These are phyloP conservation scores for Gobiocypris rarus DNA, from an alignment of 2,113 vertebrate genomes.

Conservation along the genomic window DNA sequence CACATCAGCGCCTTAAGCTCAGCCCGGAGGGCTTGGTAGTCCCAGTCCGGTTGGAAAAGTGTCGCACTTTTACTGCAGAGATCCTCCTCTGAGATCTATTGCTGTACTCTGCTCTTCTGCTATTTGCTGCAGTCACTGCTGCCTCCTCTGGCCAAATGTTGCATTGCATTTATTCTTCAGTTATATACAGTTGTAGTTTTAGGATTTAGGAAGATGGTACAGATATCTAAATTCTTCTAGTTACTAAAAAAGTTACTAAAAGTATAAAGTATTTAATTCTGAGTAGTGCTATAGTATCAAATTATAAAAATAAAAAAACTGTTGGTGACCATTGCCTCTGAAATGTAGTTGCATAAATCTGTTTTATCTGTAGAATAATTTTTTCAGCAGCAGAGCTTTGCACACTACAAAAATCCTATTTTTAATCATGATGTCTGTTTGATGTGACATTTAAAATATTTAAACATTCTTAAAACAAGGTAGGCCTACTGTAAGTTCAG, in stretches of 20 bases:
- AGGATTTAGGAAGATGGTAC: background rate
- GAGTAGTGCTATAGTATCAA: background rate
- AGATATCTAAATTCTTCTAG: background rate
- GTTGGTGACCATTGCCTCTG: background rate
- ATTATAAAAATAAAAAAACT: background rate
- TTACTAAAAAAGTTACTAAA: too few relatives aligned
- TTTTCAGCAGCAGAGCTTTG: background rate
- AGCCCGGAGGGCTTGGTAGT: constrained; percentile 62
- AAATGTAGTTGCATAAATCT: background rate
- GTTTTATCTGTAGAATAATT: background rate
- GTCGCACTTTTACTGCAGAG: constrained; percentile 82
- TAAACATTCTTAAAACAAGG: background rate
- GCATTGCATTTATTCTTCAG: constrained; percentile 40
- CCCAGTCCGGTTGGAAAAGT: constrained; percentile 70
- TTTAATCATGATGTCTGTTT: background rate
- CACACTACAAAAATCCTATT: background rate
- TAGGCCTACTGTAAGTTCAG: too few relatives aligned
- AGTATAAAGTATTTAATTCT: background rate
- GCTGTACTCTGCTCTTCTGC: constrained; percentile 66
- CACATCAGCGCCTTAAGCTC: constrained; percentile 42
- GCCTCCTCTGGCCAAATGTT: constrained; percentile 69
- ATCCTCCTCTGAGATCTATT: constrained; percentile 67
- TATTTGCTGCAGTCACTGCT: constrained; percentile 64
- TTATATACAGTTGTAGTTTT: background rate
- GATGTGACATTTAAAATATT: background rate